These are phyloP conservation scores for Galleria mellonella DNA, from an alignment of 1,140 invertebrate species.

Conservation along the genomic window DNA sequence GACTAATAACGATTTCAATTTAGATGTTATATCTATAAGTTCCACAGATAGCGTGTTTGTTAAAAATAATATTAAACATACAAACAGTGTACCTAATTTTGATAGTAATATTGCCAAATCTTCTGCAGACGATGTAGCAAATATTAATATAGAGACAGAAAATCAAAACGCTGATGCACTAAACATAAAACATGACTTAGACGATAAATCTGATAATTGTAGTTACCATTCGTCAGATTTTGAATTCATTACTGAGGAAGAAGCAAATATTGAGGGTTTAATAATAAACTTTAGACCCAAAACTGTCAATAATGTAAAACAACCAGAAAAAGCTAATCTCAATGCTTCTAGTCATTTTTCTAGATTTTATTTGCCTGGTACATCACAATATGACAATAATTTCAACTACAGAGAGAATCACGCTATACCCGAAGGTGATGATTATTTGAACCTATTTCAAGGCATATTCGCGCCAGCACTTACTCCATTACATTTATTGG, in stretches of 20 bases:
- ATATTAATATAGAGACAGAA: neutral
- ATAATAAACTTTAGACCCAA: constrained; percentile 8
- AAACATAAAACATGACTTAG: neutral
- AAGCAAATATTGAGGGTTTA: constrained; percentile 22
- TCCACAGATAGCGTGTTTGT: constrained; percentile 2
- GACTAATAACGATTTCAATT: neutral
- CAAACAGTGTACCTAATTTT: neutral
- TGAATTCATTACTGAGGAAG: constrained; percentile 44
- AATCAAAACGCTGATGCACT: neutral
- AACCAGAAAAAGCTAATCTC: neutral
- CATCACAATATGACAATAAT: neutral
- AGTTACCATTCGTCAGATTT: constrained; percentile 50
- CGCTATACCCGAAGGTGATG: constrained; percentile 27
- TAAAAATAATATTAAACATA: neutral
- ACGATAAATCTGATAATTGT: constrained; percentile 4
- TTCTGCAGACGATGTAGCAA: too few species aligned
- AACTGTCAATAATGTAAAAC: neutral
- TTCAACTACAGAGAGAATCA: constrained; percentile 10
- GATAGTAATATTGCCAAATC: neutral
- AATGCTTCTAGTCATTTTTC: neutral
- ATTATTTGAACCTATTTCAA: constrained; percentile 33
- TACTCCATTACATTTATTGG: constrained; percentile 14
- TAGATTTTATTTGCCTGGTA: neutral
- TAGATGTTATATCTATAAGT: constrained; percentile 10
- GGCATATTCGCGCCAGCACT: constrained; percentile 7